Evolutionary conservation across 2,888 invertebrate species (phyloP).

Genomic region (Liodrosophila aerea): DNA sequence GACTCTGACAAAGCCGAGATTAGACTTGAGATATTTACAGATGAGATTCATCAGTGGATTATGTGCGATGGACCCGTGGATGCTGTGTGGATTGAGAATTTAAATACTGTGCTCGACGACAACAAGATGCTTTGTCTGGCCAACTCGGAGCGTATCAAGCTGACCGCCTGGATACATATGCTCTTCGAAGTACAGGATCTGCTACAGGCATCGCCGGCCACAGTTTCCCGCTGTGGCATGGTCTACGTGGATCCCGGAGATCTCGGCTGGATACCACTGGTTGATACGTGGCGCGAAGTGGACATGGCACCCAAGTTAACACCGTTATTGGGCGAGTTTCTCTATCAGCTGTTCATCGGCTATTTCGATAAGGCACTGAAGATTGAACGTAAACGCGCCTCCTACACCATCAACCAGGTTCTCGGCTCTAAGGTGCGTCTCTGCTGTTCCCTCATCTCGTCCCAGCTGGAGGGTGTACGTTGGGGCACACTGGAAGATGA

Average conservation of each 20-base stretch:
- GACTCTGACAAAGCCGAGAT: no score
- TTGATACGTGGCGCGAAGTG: slow-evolving; percentile 89
- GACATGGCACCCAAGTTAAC: slow-evolving; percentile 83
- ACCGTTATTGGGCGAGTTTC: slow-evolving; percentile 85
- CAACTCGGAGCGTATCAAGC: slow-evolving; percentile 94
- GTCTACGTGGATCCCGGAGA: slow-evolving; percentile 94
- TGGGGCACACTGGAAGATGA: slow-evolving; percentile 82
- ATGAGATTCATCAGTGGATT: slow-evolving; percentile 93
- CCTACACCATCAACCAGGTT: slow-evolving; percentile 90
- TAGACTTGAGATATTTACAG: slow-evolving; percentile 46
- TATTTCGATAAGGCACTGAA: slow-evolving; percentile 87
- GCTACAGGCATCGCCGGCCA: slow-evolving; percentile 95
- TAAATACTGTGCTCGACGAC: slow-evolving; percentile 95
- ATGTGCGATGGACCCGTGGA: slow-evolving; percentile 96
- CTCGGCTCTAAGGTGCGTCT: slow-evolving; percentile 91
- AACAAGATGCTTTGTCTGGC: slow-evolving; percentile 96
- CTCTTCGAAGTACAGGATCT: slow-evolving; percentile 93
- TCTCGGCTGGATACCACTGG: slow-evolving; percentile 90
- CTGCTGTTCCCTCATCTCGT: slow-evolving; percentile 88
- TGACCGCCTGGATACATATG: slow-evolving; percentile 95
- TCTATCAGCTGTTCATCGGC: slow-evolving; percentile 86
- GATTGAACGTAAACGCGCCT: slow-evolving; percentile 87
- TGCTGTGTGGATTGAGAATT: slow-evolving; percentile 96
- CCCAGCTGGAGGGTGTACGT: slow-evolving; percentile 86
- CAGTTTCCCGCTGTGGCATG: slow-evolving; percentile 93